A percentile compares a stretch with the other conserved stretches of the same genome.
These are phyloP conservation scores for Drepanosiphum platanoidis DNA, from an alignment of 2,888 invertebrate genomes.

Conservation along the genomic window DNA sequence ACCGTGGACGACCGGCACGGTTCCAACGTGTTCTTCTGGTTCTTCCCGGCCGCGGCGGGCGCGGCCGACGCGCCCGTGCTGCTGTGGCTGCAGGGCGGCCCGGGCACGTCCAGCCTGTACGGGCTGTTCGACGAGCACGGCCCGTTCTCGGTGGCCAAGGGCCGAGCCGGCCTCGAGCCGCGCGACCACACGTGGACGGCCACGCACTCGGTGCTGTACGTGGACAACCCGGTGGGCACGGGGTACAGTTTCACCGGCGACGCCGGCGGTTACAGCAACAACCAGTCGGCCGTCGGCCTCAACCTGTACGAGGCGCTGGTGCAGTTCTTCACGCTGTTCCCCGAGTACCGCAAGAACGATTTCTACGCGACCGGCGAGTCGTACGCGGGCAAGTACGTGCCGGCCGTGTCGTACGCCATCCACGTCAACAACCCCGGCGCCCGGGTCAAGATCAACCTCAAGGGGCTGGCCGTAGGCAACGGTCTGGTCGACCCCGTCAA, in stretches of 20 bases:
- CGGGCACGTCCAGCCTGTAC: constrained; percentile 71
- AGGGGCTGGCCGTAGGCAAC: constrained; percentile 81
- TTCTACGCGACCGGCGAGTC: constrained; percentile 92
- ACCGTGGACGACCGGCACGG: constrained; percentile 71
- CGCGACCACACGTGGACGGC: constrained; percentile 83
- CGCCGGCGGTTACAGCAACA: constrained; percentile 80
- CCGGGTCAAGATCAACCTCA: constrained; percentile 75
- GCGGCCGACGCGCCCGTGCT: constrained; percentile 69
- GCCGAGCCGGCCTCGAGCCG: constrained; percentile 67
- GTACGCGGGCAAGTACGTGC: constrained; percentile 84
- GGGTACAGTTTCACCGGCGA: constrained; percentile 89
- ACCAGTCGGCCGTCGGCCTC: constrained; percentile 82
- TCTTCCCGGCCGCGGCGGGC: constrained; percentile 68
- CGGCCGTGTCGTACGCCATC: constrained; percentile 80
- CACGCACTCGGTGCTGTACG: constrained; percentile 83
- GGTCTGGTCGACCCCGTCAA: constrained; percentile 82
- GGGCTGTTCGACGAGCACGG: constrained; percentile 74
- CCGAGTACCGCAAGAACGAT: constrained; percentile 77
- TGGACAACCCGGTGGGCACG: constrained; percentile 93
- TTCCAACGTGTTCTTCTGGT: constrained; percentile 71
- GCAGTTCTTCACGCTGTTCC: constrained; percentile 88
- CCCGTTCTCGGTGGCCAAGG: constrained; percentile 67
- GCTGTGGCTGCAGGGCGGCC: constrained; percentile 73
- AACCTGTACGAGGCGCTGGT: constrained; percentile 80
- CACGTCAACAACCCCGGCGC: constrained; percentile 72